phyloP scores from a whole-genome alignment of 2,113 vertebrate species.

The Pogona vitticeps region DNA sequence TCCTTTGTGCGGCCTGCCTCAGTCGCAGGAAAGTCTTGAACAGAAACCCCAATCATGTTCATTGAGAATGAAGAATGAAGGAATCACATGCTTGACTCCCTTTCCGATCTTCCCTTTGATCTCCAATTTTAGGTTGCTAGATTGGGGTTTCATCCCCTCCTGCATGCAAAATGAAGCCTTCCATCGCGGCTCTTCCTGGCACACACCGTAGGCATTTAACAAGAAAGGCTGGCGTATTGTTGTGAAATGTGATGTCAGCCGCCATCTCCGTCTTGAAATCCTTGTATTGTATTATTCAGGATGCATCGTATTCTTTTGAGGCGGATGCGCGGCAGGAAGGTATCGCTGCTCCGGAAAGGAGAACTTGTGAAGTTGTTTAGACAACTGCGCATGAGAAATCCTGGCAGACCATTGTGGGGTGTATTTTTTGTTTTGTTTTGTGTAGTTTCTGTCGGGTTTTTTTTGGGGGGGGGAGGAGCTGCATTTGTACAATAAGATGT shows the following conservation, averaged over 20 bases:
- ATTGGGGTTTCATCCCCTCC: constrained; percentile 45
- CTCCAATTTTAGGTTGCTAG: constrained; percentile 43
- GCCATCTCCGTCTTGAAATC: neutral
- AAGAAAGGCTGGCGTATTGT: constrained; percentile 25
- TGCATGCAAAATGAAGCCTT: neutral
- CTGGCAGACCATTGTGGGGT: neutral
- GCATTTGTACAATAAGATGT: too few relatives aligned
- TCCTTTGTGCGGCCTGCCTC: constrained; percentile 14
- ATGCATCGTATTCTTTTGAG: neutral
- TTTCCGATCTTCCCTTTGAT: constrained; percentile 50
- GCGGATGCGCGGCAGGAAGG: neutral
- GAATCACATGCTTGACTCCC: constrained; percentile 54
- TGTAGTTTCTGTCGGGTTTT: too few relatives aligned
- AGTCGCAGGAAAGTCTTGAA: constrained; percentile 5
- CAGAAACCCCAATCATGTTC: constrained; percentile 23
- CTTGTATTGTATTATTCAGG: neutral
- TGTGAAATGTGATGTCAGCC: neutral
- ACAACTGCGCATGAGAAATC: neutral
- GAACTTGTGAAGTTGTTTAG: neutral
- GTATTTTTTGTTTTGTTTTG: too few relatives aligned
- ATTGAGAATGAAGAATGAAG: constrained; percentile 54
- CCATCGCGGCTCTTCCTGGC: constrained; percentile 15
- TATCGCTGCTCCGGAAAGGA: neutral
- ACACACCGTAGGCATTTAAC: neutral
- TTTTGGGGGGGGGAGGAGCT: too few relatives aligned